phyloP scores from a whole-genome alignment of 2,113 vertebrate genomes.

The Mormoops blainvillei region DNA sequence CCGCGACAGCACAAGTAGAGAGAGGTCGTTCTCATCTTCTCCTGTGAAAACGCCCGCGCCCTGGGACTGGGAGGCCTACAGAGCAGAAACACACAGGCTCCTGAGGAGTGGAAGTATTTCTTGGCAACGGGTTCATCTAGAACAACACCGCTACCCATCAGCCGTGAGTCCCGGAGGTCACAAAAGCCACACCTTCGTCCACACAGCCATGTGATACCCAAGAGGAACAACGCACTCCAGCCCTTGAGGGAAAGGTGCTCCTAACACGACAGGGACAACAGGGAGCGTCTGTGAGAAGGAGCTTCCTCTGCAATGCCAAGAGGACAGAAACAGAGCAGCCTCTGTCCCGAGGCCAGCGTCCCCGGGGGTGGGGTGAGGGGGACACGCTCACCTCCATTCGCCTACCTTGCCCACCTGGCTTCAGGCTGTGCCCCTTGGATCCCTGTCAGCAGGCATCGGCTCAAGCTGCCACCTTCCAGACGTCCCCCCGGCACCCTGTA shows the following conservation, averaged over 20 bases:
- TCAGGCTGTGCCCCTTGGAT: neutral
- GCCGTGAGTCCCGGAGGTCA: neutral
- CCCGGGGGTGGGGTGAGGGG: neutral
- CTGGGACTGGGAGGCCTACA: neutral
- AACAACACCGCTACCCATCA: neutral
- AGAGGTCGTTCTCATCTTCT: no score
- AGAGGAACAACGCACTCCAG: neutral
- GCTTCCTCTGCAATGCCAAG: neutral
- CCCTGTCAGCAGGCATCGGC: neutral
- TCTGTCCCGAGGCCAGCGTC: neutral
- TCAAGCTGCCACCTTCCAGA: neutral
- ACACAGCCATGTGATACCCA: neutral
- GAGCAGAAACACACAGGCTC: neutral
- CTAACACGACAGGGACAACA: constrained; percentile 19
- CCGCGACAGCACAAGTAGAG: fast-evolving
- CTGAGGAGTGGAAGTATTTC: neutral
- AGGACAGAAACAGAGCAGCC: neutral
- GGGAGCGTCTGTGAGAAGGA: constrained; percentile 8
- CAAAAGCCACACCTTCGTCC: constrained; percentile 33
- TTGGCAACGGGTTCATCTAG: neutral
- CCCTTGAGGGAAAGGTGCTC: neutral
- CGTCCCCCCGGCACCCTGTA: neutral
- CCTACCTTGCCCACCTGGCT: neutral
- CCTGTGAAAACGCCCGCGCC: neutral
- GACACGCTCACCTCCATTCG: neutral